phyloP scores from a whole-genome alignment of 2,797 vertebrate genomes.

The Orestias chungarensis region DNA sequence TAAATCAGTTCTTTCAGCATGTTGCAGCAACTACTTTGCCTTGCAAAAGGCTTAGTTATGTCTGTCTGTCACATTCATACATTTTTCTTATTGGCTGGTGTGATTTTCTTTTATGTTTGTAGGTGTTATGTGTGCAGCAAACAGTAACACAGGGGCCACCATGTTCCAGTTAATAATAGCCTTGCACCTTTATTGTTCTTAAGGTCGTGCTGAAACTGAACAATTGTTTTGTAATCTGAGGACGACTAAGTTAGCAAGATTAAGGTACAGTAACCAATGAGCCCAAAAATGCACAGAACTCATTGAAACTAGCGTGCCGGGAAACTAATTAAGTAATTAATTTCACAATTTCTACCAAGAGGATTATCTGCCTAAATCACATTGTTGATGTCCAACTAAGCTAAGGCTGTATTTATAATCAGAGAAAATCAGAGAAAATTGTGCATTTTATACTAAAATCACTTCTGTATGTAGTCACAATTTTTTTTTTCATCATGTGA shows the following conservation, averaged over 20 bases:
- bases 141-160: background rate
- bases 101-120: background rate
- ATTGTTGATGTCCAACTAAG: too few species aligned
- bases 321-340: too few species aligned
- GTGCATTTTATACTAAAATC: too few species aligned
- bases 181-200: background rate
- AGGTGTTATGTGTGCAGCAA: background rate
- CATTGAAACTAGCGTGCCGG: background rate
- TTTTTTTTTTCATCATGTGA: background rate
- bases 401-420: too few species aligned
- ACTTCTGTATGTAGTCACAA: too few species aligned
- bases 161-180: background rate
- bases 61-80: background rate
- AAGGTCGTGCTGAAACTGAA: background rate
- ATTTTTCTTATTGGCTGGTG: background rate
- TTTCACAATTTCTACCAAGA: too few species aligned
- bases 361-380: too few species aligned
- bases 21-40: background rate
- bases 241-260: background rate
- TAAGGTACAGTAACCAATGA: background rate
- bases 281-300: background rate
- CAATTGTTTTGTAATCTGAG: background rate
- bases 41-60: background rate
- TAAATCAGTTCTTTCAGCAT: background rate
- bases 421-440: too few species aligned